Percentiles rank a stretch among this genome's conserved stretches.
Conservation (phyloP, 2,888 invertebrate genomes). For the Xanthostigma xanthostigma region DNA sequence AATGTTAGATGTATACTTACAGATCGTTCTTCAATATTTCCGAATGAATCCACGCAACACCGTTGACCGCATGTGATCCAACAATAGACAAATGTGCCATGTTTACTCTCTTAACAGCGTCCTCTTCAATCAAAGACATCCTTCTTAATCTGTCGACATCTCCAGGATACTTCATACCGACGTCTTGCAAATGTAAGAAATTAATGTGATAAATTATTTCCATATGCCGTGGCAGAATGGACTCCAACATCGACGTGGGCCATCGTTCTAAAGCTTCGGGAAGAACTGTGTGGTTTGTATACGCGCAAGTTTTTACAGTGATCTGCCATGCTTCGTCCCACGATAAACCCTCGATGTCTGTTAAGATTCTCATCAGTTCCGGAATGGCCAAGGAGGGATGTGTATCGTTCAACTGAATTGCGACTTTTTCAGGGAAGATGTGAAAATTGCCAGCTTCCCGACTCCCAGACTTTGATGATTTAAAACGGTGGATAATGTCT, state of each 20-base stretch:
- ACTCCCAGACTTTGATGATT: conserved; percentile 83
- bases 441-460: conserved; percentile 75
- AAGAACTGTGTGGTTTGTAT: conserved; percentile 98
- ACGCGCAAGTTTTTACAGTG: conserved; percentile 77
- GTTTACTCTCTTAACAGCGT: conserved; percentile 90
- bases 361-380: conserved; percentile 84
- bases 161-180: conserved; percentile 61
- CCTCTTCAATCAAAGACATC: conserved; percentile 94
- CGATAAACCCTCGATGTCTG: conserved; percentile 80
- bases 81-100: conserved; percentile 96
- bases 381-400: conserved; percentile 98
- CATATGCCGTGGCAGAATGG: conserved; percentile 85
- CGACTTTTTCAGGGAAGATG: conserved; percentile 85
- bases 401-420: conserved; percentile 96
- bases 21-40: conserved; percentile 84
- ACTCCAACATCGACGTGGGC: conserved; percentile 79
- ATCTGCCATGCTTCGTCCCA: conserved; percentile 94
- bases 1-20: conserved; percentile 40
- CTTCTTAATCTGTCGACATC: conserved; percentile 63
- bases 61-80: conserved; percentile 93
- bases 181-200: conserved; percentile 59
- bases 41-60: conserved; percentile 94
- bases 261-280: conserved; percentile 95
- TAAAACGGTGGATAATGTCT: conserved; percentile 93
- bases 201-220: conserved; percentile 98